Evolutionary conservation across 2,888 invertebrate genomes (phyloP).

Genomic region (Metellina segmentata): DNA sequence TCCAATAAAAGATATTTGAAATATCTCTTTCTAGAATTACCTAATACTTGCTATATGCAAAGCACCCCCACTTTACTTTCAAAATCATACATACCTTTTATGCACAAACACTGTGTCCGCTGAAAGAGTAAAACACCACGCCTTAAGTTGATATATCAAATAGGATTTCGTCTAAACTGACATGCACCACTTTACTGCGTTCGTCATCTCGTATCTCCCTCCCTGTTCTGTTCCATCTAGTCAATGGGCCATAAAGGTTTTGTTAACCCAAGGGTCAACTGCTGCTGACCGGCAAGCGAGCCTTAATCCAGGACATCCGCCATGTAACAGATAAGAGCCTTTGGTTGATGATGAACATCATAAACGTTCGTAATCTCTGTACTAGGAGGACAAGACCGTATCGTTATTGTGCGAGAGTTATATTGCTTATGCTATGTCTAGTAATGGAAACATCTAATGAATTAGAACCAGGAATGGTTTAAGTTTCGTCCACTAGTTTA

Average conservation of each 20-base stretch:
- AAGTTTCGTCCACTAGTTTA: not conserved
- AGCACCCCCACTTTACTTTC: no score
- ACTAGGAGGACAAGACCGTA: not conserved
- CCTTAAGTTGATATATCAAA: not conserved
- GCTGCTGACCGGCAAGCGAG: constrained; percentile 36
- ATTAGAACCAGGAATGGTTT: not conserved
- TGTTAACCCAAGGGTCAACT: constrained; percentile 71
- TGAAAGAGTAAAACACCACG: no score
- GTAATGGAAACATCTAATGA: not conserved
- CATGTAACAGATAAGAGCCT: constrained; percentile 48
- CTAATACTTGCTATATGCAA: no score
- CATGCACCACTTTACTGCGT: constrained; percentile 10
- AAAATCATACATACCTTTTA: no score
- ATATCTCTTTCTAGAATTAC: no score
- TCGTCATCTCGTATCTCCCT: constrained; percentile 30
- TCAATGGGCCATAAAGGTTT: constrained; percentile 69
- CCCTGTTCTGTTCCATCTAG: constrained; percentile 10
- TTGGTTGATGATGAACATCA: constrained; percentile 50
- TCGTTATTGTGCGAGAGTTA: not conserved
- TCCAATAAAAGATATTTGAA: no score
- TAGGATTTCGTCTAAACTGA: not conserved
- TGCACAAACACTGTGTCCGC: no score
- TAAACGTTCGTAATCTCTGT: constrained; percentile 48
- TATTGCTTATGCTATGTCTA: not conserved
- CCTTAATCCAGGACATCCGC: constrained; percentile 57